phyloP scores from a whole-genome alignment of 1,140 invertebrate genomes.

The Fragariocoptes setiger region DNA sequence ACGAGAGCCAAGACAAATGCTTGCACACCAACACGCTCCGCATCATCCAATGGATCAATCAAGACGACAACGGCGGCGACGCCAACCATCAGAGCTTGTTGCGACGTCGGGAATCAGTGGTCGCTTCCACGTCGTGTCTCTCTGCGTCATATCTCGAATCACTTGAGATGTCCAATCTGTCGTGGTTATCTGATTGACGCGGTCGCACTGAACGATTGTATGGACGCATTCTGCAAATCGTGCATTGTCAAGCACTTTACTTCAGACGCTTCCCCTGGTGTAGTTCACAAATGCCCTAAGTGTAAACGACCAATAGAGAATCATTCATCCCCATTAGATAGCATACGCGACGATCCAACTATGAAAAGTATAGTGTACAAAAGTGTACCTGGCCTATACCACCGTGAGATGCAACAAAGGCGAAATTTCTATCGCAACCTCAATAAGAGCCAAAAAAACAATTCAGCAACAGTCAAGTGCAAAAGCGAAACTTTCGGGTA shows the following conservation, averaged over 20 bases:
- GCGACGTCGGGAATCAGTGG: no score
- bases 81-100: no score
- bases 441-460: neutral
- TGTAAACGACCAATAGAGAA: conserved; percentile 3
- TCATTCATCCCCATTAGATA: conserved; percentile 3
- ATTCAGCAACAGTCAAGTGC: neutral
- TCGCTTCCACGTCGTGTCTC: no score
- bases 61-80: no score
- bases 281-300: conserved; percentile 4
- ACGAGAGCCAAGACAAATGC: no score
- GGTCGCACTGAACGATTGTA: conserved; percentile 67
- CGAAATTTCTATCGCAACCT: conserved; percentile 14
- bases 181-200: conserved; percentile 72
- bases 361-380: conserved; percentile 21
- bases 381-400: conserved; percentile 18
- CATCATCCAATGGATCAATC: no score
- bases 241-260: conserved; percentile 19
- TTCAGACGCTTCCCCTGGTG: neutral
- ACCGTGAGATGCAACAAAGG: conserved; percentile 17
- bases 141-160: conserved; percentile 27
- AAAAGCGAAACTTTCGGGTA: neutral
- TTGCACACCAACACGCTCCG: no score
- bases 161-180: conserved; percentile 37
- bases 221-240: conserved; percentile 38
- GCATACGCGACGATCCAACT: conserved; percentile 15